Conservation (phyloP, 2,113 vertebrate species). For the Rhegmatorhina hoffmannsi region DNA sequence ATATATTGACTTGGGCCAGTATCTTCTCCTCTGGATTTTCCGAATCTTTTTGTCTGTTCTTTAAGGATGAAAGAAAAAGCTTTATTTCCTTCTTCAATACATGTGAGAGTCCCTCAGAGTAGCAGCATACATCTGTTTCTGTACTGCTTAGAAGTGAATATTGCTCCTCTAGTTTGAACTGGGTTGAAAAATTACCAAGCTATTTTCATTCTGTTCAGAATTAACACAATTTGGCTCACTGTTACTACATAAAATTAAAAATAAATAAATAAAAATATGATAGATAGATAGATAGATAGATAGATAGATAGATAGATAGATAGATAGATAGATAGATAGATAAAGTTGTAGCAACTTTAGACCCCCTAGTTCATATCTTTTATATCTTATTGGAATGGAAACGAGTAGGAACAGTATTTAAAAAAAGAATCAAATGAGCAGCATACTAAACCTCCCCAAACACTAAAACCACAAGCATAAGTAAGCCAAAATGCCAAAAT, state of each 20-base stretch:
- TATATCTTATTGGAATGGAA: background rate
- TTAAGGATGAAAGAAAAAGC: background rate
- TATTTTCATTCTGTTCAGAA: background rate
- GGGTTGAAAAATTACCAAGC: background rate
- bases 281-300: accelerated
- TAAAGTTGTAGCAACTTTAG: background rate
- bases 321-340: background rate
- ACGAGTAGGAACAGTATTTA: background rate
- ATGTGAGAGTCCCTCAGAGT: background rate
- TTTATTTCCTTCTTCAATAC: background rate
- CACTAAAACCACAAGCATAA: background rate
- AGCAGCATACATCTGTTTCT: background rate
- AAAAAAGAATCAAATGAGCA: background rate
- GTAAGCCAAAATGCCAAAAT: background rate
- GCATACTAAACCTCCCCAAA: accelerated
- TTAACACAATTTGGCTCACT: background rate
- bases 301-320: background rate
- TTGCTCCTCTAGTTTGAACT: background rate
- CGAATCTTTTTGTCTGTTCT: background rate
- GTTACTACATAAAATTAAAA: background rate
- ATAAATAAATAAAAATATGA: too few species aligned
- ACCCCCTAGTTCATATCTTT: background rate
- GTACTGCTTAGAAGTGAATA: background rate
- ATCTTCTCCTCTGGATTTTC: background rate
- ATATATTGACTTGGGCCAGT: background rate